These are phyloP conservation scores for Harpalus rufipes DNA, from an alignment of 2,888 invertebrate species.

Conservation along the genomic window DNA sequence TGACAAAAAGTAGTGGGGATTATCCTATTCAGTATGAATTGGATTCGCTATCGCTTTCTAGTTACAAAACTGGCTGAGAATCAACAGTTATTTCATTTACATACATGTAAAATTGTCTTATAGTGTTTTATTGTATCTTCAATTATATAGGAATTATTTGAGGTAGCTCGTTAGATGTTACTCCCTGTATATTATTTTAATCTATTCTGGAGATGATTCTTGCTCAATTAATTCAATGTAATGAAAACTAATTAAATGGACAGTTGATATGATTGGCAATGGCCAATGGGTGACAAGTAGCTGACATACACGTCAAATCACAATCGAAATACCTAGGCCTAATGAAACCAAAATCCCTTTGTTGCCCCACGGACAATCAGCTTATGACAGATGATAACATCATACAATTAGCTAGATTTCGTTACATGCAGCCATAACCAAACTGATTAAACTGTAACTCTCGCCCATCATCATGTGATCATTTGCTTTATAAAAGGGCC, in stretches of 20 bases:
- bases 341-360: slow-evolving; percentile 48
- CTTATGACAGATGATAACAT: slow-evolving; percentile 52
- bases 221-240: background rate
- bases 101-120: too few species aligned
- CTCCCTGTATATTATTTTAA: background rate
- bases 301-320: slow-evolving; percentile 49
- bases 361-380: slow-evolving; percentile 41
- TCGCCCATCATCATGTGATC: background rate
- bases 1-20: too few species aligned
- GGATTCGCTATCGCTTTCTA: too few species aligned
- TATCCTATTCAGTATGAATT: too few species aligned
- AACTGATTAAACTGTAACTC: background rate
- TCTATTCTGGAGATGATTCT: background rate
- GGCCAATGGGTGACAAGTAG: background rate
- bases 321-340: slow-evolving; percentile 43
- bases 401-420: slow-evolving; percentile 37
- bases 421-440: slow-evolving; percentile 18
- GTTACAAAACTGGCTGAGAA: too few species aligned
- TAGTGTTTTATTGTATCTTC: too few species aligned
- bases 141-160: too few species aligned
- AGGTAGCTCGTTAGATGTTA: too few species aligned
- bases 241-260: slow-evolving; percentile 34
- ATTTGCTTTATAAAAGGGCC: background rate
- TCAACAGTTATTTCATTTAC: too few species aligned
- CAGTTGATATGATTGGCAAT: slow-evolving; percentile 9